Percentiles rank a stretch among this genome's conserved stretches.
Evolutionary conservation across 2,888 invertebrate genomes (phyloP).

Genomic region (Ormyrus labotus): DNA sequence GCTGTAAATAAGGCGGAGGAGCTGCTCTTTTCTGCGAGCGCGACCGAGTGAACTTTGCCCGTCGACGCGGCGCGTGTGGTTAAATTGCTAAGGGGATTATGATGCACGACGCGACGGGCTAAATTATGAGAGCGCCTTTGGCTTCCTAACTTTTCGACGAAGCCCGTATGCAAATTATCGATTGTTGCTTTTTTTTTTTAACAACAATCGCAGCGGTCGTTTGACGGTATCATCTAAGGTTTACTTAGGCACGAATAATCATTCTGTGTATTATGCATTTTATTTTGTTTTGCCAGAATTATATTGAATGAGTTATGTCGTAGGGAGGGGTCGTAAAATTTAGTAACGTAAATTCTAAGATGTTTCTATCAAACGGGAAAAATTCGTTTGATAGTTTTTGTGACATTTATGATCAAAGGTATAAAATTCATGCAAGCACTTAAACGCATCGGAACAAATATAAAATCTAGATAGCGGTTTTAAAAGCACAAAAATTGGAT

Average conservation of each 20-base stretch:
- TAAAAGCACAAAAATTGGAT: too few species aligned
- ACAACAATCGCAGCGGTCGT: not conserved
- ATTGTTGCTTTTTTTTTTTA: not conserved
- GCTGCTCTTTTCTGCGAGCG: slow-evolving; percentile 28
- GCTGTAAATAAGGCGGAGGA: slow-evolving; percentile 37
- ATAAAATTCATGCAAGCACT: not conserved
- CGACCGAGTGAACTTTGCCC: slow-evolving; percentile 50
- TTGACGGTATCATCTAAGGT: not conserved
- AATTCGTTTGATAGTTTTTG: not conserved
- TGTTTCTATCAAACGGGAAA: too few species aligned
- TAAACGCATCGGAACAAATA: too few species aligned
- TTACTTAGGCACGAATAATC: not conserved
- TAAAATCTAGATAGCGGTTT: too few species aligned
- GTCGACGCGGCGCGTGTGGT: not conserved
- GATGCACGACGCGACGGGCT: slow-evolving; percentile 29
- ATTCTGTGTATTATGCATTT: not conserved
- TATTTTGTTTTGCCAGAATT: too few species aligned
- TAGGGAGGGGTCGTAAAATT: too few species aligned
- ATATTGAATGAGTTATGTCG: too few species aligned
- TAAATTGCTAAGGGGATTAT: slow-evolving; percentile 27
- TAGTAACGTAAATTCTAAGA: not conserved
- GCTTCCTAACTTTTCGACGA: not conserved
- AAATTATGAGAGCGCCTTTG: slow-evolving; percentile 9
- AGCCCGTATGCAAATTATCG: not conserved
- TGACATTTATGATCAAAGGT: not conserved